phyloP scores from a whole-genome alignment of 2,113 vertebrate species.

The Alligator mississippiensis region DNA sequence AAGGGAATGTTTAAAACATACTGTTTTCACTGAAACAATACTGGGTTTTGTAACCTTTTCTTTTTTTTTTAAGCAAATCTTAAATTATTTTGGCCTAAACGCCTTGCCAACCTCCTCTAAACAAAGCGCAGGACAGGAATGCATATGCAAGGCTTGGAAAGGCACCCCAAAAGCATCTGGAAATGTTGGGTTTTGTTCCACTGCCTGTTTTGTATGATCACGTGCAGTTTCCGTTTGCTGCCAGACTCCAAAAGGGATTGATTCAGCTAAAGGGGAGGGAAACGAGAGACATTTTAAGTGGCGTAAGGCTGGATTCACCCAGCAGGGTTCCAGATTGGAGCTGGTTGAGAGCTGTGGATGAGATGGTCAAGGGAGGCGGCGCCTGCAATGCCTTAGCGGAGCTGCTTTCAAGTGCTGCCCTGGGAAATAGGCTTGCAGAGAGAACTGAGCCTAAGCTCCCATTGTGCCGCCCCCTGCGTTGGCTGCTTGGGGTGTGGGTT shows the following conservation, averaged over 20 bases:
- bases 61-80: conserved; percentile 63
- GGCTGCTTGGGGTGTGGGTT: neutral
- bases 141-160: neutral
- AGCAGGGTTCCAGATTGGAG: neutral
- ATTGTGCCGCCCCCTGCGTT: neutral
- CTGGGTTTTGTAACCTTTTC: conserved; percentile 56
- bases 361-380: accelerated
- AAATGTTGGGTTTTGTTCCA: neutral
- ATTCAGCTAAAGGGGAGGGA: conserved; percentile 39
- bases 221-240: neutral
- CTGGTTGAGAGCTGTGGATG: neutral
- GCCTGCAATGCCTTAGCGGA: neutral
- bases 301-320: conserved; percentile 22
- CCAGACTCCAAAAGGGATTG: accelerated
- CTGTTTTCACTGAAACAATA: conserved; percentile 65
- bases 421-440: neutral
- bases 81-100: conserved; percentile 47
- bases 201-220: neutral
- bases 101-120: conserved; percentile 27
- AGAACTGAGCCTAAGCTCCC: neutral
- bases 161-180: conserved; percentile 18
- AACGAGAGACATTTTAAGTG: conserved; percentile 7
- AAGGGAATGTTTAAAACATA: conserved; percentile 28
- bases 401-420: conserved; percentile 13
- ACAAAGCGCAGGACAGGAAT: neutral